phyloP scores from a whole-genome alignment of 2,113 vertebrate species.

The Oreochromis tanganicae region DNA sequence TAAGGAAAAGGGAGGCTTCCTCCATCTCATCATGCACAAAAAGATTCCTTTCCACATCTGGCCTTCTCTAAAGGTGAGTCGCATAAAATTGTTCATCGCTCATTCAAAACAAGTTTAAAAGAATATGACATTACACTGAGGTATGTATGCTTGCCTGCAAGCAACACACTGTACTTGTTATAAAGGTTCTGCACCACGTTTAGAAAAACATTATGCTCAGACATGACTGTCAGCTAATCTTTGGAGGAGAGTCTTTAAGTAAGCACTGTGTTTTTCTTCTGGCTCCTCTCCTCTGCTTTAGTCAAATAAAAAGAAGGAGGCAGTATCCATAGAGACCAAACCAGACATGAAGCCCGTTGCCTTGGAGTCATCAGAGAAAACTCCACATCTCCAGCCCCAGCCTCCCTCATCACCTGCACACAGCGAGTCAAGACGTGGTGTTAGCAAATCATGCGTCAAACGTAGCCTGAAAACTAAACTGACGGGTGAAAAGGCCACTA shows the following conservation, averaged over 20 bases:
- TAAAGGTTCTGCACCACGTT: neutral
- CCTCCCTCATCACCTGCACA: slow-evolving; percentile 21
- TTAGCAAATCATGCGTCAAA: slow-evolving; percentile 78
- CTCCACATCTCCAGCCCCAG: slow-evolving; percentile 3
- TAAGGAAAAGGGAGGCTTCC: slow-evolving; percentile 84
- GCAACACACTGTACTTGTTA: neutral
- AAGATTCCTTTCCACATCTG: slow-evolving; percentile 92
- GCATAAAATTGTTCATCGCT: neutral
- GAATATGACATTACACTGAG: neutral
- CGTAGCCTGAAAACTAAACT: slow-evolving; percentile 70
- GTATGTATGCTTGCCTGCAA: neutral
- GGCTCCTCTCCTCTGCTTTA: slow-evolving; percentile 4
- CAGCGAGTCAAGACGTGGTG: slow-evolving; percentile 66
- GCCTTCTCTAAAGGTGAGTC: slow-evolving; percentile 83
- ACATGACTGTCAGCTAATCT: neutral
- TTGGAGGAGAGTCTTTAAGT: neutral
- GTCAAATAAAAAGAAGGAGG: slow-evolving; percentile 83
- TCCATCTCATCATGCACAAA: slow-evolving; percentile 89
- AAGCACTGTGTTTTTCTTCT: neutral
- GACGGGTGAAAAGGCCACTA: slow-evolving; percentile 39
- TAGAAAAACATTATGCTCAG: neutral
- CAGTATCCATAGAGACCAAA: slow-evolving; percentile 63
- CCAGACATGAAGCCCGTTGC: slow-evolving; percentile 54
- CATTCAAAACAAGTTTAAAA: neutral
- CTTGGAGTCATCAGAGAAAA: slow-evolving; percentile 25